Evolutionary conservation across 2,113 vertebrate genomes (phyloP), one percentile per base, ranked within the genome.

Genomic region (Sapajus apella): DNA sequence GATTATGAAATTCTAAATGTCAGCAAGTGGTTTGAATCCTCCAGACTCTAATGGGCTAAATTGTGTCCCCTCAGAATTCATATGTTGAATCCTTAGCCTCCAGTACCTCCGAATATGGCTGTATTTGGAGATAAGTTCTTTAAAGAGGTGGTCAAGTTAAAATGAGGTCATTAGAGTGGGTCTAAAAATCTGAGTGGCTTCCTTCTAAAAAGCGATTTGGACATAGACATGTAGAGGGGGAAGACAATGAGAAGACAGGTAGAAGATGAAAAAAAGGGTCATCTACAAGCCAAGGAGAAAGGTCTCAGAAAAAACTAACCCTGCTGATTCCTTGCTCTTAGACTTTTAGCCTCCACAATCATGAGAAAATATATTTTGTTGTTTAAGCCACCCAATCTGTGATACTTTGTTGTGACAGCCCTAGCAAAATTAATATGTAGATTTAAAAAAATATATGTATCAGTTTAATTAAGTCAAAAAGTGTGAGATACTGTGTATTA

Each of bases 1-100:
- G n/a, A 47, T 89, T 80, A 56, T 92, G 11, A 64, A 96, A 55
- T 92, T 95, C 35, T 79, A 35, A 90, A 79, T 70, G 35, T 80
- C 81, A 87, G n/a, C 35, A 87, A 73, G 21, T 43, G 68, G 2
- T 55, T 35, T 88, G 35, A 61, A 13, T 68, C 80, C 94, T 75
- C 11, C 11, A 64, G 21, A 73, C 7, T n/a, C 32, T 20, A 52
- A 20, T 20, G 21, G 32, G 43, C 21, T 79, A 14, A 64, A 76
- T 30, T 43, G 20, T 47, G 50, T 43, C 16, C 8, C 2, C 3
- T 10, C 32, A 30, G 17, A 30, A 81, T 64, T 50, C 8, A 27
- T 6, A n/a, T 52, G 58, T 37, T 45, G 11, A 79, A 18, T 55
- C 45, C 30, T 11, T 56, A 47, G 76, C 6, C 4, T 45, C 43